Base-by-base conservation (phyloP, 2,113 vertebrate genomes). In the Bambusicola thoracicus region DNA sequence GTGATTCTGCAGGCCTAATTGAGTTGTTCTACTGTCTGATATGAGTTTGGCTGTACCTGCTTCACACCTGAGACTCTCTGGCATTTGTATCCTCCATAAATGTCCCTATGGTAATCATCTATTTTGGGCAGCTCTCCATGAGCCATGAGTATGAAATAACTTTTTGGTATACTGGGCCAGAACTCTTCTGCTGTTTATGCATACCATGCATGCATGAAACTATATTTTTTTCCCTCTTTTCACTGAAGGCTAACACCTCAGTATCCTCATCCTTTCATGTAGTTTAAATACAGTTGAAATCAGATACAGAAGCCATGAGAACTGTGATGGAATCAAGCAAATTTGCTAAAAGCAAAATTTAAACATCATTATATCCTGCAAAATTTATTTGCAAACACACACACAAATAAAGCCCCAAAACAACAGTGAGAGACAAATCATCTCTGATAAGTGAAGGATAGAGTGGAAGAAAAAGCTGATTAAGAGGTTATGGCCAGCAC, bases 101-200 rank as follows among this genome's bases (percentile, higher is more conserved):
- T 34, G 5, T 41, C 13, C 13, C 38, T 70, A 6, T 43, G 34
- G 11, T 22, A 41, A 68, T 20, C 30, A 29, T 38, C 20, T 43
- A 4, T 14, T 24, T 82, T 56, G 29, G 34, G 30, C 10, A 82
- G 4, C 7, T 18, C 4, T 81, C 12, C 3, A 2, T 29, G 5
- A 77, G 13, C 10, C 32, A 25, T 29, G 12, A 4, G 1, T 51
- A 18, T 8, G 29, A 51, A 66, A 6, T 3, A 83, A 59, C 18
- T 48, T 58, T 58, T 9, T 8, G 40, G 15, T 8, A 32, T 58
- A 75, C 63, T 30, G 36, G 20, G 8, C 6, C 15, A 41, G 18
- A 32, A 24, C 0, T 0, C 3, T 85, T 85, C 20, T 76, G 9
- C 12, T 77, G 8, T 25, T 53, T 65, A 1, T 3, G 6, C 12